These are phyloP conservation scores for Silurus aristotelis DNA, from an alignment of 2,797 vertebrate species.

Conservation along the genomic window DNA sequence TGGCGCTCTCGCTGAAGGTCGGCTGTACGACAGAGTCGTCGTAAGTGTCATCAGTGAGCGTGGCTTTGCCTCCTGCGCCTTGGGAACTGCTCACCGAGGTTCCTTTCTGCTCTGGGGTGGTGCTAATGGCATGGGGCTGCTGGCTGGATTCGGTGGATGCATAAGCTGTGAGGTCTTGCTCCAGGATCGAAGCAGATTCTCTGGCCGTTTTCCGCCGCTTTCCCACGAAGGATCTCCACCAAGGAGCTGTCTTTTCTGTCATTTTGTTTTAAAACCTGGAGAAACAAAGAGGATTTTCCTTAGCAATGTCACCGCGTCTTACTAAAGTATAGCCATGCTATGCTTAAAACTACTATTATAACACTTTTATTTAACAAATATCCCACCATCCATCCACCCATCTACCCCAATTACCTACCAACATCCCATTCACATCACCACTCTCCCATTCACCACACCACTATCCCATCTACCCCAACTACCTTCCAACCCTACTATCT, in stretches of 20 bases:
- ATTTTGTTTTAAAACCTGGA: slow-evolving; percentile 62
- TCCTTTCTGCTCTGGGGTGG: slow-evolving; percentile 6
- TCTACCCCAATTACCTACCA: too few species aligned
- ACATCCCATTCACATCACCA: background rate
- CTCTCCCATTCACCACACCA: background rate
- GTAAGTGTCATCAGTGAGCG: slow-evolving; percentile 60
- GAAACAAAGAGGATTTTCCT: background rate
- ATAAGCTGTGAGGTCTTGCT: slow-evolving; percentile 8
- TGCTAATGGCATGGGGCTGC: background rate
- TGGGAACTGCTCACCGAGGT: slow-evolving; percentile 43
- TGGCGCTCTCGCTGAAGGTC: slow-evolving; percentile 75
- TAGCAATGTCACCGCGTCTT: background rate
- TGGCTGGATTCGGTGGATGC: background rate
- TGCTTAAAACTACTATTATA: background rate
- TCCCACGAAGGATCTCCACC: slow-evolving; percentile 88
- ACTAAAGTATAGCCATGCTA: background rate
- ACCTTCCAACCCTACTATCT: background rate
- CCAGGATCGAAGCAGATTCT: slow-evolving; percentile 66
- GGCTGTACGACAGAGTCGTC: slow-evolving; percentile 73
- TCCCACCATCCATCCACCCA: too few species aligned
- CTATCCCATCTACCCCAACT: background rate
- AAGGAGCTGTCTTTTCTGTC: slow-evolving; percentile 75
- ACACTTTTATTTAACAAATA: too few species aligned
- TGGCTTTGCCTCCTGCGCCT: slow-evolving; percentile 50
- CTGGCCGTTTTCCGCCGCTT: slow-evolving; percentile 70